A percentile compares a stretch with the other conserved stretches of the same genome.
Conservation (phyloP, 1,140 invertebrate genomes). For the Asobara japonica region DNA sequence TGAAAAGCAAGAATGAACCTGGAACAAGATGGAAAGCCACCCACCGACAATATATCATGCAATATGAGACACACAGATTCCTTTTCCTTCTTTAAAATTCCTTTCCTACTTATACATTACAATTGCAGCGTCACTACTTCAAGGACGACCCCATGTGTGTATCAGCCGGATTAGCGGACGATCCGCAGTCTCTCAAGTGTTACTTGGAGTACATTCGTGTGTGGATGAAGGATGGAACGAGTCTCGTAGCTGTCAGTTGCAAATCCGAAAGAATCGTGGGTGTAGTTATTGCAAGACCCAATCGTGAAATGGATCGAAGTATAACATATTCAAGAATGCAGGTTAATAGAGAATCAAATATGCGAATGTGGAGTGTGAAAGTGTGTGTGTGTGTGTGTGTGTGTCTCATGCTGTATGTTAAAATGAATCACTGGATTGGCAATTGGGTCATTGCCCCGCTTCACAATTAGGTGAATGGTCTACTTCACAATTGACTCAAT, state of each 20-base stretch:
- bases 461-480: no score
- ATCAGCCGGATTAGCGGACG: conserved; percentile 62
- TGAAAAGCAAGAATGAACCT: background rate
- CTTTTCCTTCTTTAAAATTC: background rate
- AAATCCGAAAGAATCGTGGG: conserved; percentile 66
- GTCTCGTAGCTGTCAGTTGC: conserved; percentile 69
- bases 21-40: background rate
- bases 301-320: conserved; percentile 41
- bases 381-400: no score
- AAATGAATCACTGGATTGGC: no score
- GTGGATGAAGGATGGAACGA: conserved; percentile 73
- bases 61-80: background rate
- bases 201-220: conserved; percentile 66
- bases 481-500: no score
- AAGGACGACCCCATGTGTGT: conserved; percentile 64
- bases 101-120: conserved; percentile 15
- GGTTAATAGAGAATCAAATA: conserved; percentile 36
- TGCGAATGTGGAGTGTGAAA: background rate
- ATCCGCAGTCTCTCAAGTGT: conserved; percentile 65
- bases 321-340: conserved; percentile 47
- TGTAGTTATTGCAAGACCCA: conserved; percentile 65
- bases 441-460: no score
- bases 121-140: conserved; percentile 65
- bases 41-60: background rate
- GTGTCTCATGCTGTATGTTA: no score